Conservation (phyloP, 2,113 vertebrate genomes). For the Salvator merianae region DNA sequence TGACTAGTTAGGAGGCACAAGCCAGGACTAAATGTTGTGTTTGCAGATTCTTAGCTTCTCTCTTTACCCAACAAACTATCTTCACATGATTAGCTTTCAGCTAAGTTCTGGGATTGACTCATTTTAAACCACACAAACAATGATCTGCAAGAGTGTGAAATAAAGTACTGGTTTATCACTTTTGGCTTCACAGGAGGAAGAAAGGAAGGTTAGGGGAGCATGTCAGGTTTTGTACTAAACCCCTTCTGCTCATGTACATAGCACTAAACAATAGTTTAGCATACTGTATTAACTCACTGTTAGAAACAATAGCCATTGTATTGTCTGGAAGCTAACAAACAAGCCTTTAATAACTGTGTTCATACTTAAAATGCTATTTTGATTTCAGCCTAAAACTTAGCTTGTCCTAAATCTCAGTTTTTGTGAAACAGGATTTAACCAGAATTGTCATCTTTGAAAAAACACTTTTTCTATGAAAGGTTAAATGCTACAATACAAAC, state of each 20-base stretch:
- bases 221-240: not conserved
- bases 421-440: not conserved
- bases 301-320: not conserved
- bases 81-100: not conserved
- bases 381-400: not conserved
- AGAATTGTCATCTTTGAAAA: not conserved
- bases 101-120: not conserved
- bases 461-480: not conserved
- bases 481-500: not conserved
- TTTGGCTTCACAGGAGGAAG: not conserved
- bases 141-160: not conserved
- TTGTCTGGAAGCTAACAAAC: not conserved
- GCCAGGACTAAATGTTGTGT: too few species aligned
- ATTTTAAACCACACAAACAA: not conserved
- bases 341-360: not conserved
- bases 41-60: too few species aligned
- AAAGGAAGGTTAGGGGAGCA: not conserved
- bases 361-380: not conserved
- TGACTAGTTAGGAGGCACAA: too few species aligned
- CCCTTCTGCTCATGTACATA: not conserved
- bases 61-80: too few species aligned
- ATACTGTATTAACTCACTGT: not conserved
- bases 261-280: not conserved
- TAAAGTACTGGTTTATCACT: not conserved
- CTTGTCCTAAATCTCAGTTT: not conserved